Evolutionary conservation across 2,113 vertebrate species (phyloP).

Genomic region (Percopsis transmontana): DNA sequence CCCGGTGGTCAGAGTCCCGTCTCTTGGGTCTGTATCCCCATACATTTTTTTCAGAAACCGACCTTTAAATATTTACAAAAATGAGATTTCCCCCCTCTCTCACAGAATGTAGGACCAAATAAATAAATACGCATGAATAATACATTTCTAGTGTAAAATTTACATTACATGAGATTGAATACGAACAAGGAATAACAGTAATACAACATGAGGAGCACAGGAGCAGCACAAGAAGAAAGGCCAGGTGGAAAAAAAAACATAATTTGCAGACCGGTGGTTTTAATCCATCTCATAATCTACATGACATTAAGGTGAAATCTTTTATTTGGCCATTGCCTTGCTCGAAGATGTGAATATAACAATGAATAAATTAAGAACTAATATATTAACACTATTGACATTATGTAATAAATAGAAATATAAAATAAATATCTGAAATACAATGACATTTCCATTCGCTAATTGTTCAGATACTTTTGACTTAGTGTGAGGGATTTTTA

Average conservation of each 20-base stretch:
- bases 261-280: slow-evolving; percentile 19
- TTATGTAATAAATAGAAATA: slow-evolving; percentile 71
- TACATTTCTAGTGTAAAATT: slow-evolving; percentile 46
- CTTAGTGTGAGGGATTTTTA: slow-evolving; percentile 25
- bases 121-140: slow-evolving; percentile 55
- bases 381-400: slow-evolving; percentile 74
- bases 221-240: slow-evolving; percentile 62
- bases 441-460: slow-evolving; percentile 35
- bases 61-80: slow-evolving; percentile 67
- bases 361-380: slow-evolving; percentile 55
- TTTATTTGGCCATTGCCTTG: slow-evolving; percentile 42
- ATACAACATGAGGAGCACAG: slow-evolving; percentile 65
- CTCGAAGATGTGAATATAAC: slow-evolving; percentile 41
- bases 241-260: slow-evolving; percentile 53
- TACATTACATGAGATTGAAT: slow-evolving; percentile 62
- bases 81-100: slow-evolving; percentile 10
- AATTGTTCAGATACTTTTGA: slow-evolving; percentile 28
- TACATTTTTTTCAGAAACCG: slow-evolving; percentile 18
- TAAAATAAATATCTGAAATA: slow-evolving; percentile 67
- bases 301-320: slow-evolving; percentile 30
- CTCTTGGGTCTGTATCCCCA: slow-evolving; percentile 24
- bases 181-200: slow-evolving; percentile 63
- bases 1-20: slow-evolving; percentile 30
- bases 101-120: slow-evolving; percentile 61
- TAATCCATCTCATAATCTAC: slow-evolving; percentile 20